Conservation (phyloP, 1,140 invertebrate genomes). For the Cryptotermes secundus region DNA sequence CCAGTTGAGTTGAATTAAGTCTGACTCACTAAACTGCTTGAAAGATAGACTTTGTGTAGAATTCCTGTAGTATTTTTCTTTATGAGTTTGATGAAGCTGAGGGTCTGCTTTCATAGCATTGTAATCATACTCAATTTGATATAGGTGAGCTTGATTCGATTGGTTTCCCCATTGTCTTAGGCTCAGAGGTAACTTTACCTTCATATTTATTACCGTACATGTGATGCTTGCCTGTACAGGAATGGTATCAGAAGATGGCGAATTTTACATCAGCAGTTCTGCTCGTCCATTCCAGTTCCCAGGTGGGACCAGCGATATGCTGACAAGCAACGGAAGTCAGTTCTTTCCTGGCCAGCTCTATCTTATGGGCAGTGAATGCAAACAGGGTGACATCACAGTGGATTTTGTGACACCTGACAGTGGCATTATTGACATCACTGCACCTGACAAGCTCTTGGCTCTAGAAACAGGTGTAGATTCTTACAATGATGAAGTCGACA, state of each 20-base stretch:
- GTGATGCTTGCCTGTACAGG: constrained; percentile 32
- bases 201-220: neutral
- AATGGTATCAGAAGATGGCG: constrained; percentile 41
- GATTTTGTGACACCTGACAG: constrained; percentile 57
- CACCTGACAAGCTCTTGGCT: constrained; percentile 40
- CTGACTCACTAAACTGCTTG: no score
- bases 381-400: neutral
- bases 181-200: no score
- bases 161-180: no score
- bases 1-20: no score
- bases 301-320: constrained; percentile 52
- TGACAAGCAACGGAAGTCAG: constrained; percentile 54
- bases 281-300: constrained; percentile 62
- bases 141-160: no score
- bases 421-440: constrained; percentile 58
- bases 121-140: no score
- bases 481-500: constrained; percentile 25
- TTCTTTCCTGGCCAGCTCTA: constrained; percentile 63
- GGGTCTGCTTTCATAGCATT: no score
- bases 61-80: no score
- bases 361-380: neutral
- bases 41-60: no score
- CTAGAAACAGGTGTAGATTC: neutral
- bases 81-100: no score
- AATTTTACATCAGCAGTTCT: constrained; percentile 61